phyloP scores from a whole-genome alignment of 2,888 invertebrate species.

The Agrochola macilenta region DNA sequence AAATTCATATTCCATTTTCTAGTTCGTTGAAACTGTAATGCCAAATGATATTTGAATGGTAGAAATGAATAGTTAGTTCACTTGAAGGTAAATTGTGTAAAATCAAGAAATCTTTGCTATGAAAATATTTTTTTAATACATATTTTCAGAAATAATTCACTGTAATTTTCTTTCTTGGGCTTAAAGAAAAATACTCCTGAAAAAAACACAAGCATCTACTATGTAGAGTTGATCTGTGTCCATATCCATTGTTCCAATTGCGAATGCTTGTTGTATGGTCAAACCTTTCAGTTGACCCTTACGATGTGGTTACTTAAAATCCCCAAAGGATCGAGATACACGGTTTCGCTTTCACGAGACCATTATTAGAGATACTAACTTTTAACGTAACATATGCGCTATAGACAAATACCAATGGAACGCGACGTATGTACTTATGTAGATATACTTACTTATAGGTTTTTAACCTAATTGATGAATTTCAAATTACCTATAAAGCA shows the following conservation, averaged over 20 bases:
- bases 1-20: constrained; percentile 58
- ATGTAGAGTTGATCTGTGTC: constrained; percentile 51
- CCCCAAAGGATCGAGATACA: constrained; percentile 84
- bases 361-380: constrained; percentile 71
- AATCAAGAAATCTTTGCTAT: background rate
- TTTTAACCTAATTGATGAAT: constrained; percentile 44
- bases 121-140: background rate
- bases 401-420: constrained; percentile 49
- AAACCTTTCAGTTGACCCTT: constrained; percentile 87
- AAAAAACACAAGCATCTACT: constrained; percentile 31
- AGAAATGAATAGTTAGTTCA: constrained; percentile 23
- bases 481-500: constrained; percentile 28
- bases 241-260: constrained; percentile 66
- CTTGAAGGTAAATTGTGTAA: constrained; percentile 7
- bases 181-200: constrained; percentile 2
- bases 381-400: constrained; percentile 65
- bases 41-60: constrained; percentile 42
- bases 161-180: background rate
- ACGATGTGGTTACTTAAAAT: constrained; percentile 84
- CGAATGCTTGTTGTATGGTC: constrained; percentile 82
- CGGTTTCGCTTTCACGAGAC: constrained; percentile 86
- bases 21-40: constrained; percentile 47
- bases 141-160: constrained; percentile 1
- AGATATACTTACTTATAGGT: background rate
- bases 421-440: background rate